Evolutionary conservation across 1,140 invertebrate species (phyloP), one percentile per base, ranked within the genome.

Genomic region (Physella acuta): DNA sequence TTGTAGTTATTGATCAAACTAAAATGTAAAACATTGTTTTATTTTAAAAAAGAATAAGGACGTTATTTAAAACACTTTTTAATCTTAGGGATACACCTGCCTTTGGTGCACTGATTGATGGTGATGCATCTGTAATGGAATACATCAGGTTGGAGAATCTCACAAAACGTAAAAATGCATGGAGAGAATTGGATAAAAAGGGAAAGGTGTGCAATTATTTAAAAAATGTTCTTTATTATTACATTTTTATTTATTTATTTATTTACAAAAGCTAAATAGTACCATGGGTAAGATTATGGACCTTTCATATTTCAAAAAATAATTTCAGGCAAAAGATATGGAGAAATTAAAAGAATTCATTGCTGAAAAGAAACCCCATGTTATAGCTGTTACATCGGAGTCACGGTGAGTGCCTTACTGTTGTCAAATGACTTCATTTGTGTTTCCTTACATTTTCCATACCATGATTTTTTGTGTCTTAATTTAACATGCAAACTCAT

Each of bases 61-160:
- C n/a, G n/a, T n/a, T n/a, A n/a, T 63, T 53, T 55, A 24, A 55
- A 39, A 11, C 17, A 20, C 3, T 62, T 62, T 37, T 44, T 30
- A n/a, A 44, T 28, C 24, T 26, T 49, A 86, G 82, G 56, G 89
- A 91, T 28, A 91, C 94, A 76, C 92, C 94, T 0, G 91, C 95
- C 0, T 99, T 98, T 83, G 90, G 93, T 61, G 94, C 92, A 73
- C 84, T 97, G 5, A 88, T 98, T 52, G 91, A 91, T 30, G 89
- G 91, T 0, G 94, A 97, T 78, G 95, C 95, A 24, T 94, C 97
- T 75, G 93, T 97, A 55, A 91, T 90, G 0, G 97, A 99, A 82
- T 93, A 94, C 83, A 81, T 98, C 28, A 88, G 94, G 8, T 83
- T 99, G 52, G 92, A 93, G 1, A 89, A 95, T 85, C 85, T 98